Conservation (phyloP, 2,888 invertebrate genomes). For the Archips xylosteana region DNA sequence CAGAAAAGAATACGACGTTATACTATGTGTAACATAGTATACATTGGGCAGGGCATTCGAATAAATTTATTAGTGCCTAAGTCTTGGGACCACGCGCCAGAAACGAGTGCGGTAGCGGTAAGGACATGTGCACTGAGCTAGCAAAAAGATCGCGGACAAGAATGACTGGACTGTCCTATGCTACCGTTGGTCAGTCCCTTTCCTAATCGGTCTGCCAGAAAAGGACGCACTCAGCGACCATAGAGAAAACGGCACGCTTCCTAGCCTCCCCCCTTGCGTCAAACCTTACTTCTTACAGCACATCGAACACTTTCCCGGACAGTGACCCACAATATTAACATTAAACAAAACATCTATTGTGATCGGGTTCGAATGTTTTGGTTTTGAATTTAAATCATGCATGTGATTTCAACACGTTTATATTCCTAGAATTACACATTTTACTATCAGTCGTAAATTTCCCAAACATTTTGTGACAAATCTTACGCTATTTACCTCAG, state of each 20-base stretch:
- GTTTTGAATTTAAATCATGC: constrained; percentile 10
- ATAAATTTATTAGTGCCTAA: too few relatives aligned
- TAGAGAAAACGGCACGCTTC: not conserved
- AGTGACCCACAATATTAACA: constrained; percentile 4
- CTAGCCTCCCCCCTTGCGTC: not conserved
- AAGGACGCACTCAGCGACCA: not conserved
- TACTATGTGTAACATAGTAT: too few relatives aligned
- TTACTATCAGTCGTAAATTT: not conserved
- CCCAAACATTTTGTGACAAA: not conserved
- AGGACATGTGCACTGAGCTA: not conserved
- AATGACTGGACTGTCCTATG: not conserved
- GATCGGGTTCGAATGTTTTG: not conserved
- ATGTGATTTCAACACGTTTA: not conserved
- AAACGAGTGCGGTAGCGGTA: not conserved
- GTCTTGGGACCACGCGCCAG: not conserved
- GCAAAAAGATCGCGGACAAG: not conserved
- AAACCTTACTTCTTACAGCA: not conserved
- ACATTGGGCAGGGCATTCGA: not conserved
- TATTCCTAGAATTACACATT: not conserved
- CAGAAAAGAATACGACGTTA: not conserved
- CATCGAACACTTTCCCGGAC: constrained; percentile 6
- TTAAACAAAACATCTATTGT: constrained; percentile 5
- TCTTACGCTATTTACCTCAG: too few relatives aligned
- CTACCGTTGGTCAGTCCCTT: not conserved
- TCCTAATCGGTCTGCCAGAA: not conserved